A percentile compares a stretch with the other conserved stretches of the same genome.
phyloP scores from a whole-genome alignment of 2,113 vertebrate genomes.

The Acrocephalus arundinaceus region DNA sequence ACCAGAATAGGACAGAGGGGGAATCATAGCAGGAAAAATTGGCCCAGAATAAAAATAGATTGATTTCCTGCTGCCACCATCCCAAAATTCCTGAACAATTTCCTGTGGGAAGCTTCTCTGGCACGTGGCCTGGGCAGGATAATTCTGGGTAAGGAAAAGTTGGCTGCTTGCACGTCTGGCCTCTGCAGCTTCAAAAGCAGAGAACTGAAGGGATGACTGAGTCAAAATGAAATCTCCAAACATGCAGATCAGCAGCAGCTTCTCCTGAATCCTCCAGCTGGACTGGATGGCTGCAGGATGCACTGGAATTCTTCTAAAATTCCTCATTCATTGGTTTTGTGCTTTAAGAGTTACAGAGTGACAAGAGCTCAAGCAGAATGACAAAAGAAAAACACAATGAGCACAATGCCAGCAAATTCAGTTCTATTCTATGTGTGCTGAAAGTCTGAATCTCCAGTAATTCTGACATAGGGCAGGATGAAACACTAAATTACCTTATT shows the following conservation, averaged over 20 bases:
- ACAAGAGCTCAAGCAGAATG: background rate
- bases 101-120: background rate
- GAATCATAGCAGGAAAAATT: background rate
- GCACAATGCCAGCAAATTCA: background rate
- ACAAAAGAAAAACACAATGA: background rate
- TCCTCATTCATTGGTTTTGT: background rate
- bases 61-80: conserved; percentile 6
- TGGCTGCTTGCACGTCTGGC: background rate
- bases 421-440: background rate
- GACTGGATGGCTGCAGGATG: background rate
- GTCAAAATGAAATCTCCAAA: background rate
- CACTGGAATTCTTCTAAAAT: background rate
- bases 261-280: background rate
- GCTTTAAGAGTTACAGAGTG: background rate
- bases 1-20: background rate
- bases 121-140: background rate
- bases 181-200: background rate
- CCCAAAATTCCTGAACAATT: conserved; percentile 41
- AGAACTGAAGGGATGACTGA: background rate
- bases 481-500: conserved; percentile 6
- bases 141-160: background rate
- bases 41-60: conserved; percentile 23
- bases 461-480: background rate
- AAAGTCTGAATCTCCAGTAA: background rate
- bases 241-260: background rate